Evolutionary conservation across 1,140 invertebrate genomes (phyloP), one percentile per base, ranked within the genome.

Genomic region (Frieseomelitta varia): DNA sequence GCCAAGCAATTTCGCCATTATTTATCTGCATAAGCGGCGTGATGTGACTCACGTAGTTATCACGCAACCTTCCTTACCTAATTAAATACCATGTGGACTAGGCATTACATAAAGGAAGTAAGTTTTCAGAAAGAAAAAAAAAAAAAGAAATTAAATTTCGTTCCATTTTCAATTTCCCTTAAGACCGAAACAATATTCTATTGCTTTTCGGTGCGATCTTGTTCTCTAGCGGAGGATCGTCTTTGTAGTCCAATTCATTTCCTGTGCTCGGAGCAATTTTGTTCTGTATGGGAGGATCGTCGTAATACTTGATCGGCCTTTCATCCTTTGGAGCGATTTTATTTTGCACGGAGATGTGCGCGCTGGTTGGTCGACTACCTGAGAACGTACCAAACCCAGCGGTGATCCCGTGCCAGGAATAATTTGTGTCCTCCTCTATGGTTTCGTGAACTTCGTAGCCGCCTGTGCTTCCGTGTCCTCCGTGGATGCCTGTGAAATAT

Each of bases 401-500:
- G 39, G 88, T 89, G 73, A 92, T 17, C 1, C 88, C 85, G 27
- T 85, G 87, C 87, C 87, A 88, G 12, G 34, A 27, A 27, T 90
- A 91, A 14, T 81, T 82, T 21, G 72, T 67, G 0, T 87, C 90
- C 24, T 92, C 92, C 30, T 92, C 84, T 24, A 93, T 53, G 17
- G 85, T 56, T 19, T 93, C 92, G 39, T 91, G 84, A 10, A 93
- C 92, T n/a, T 90, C 85, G 72, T 93, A 93, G 4, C 58, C 53
- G 10, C 24, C 55, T 19, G 27, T 17, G n/a, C 34, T 76, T 17
- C 39, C 75, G 10, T 84, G 74, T 34, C 76, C 53, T 65, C 63
- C 87, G 34, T 85, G 85, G 21, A 27, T 53, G 56, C 79, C 88
- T 56, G 15, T 8, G 24, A 74, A 79, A 34, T 24, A 30, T 58